Conservation (phyloP, 2,113 vertebrate genomes). For the Ceratotherium simum region DNA sequence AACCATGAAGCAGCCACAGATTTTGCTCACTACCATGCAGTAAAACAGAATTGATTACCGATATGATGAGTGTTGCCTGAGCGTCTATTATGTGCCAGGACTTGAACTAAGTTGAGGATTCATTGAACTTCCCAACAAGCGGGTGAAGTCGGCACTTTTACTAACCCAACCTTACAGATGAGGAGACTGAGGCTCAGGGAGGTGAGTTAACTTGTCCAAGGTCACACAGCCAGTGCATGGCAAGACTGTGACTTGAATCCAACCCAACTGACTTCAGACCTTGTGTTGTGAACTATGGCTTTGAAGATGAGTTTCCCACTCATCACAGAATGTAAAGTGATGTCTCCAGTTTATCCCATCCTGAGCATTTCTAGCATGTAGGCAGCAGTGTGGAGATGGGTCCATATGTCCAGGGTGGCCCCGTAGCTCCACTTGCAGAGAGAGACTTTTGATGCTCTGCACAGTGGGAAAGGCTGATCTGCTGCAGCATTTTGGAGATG, state of each 20-base stretch:
- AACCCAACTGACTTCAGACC: not conserved
- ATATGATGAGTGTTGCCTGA: not conserved
- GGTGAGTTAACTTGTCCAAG: not conserved
- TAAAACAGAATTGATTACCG: not conserved
- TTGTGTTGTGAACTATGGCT: not conserved
- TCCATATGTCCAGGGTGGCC: not conserved
- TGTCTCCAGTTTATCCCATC: too few relatives aligned
- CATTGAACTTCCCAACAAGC: not conserved
- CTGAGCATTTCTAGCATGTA: not conserved
- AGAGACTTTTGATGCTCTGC: not conserved
- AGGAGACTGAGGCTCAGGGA: not conserved
- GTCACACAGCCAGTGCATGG: not conserved
- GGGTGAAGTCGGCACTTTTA: not conserved
- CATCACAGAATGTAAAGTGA: not conserved
- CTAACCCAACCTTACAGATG: not conserved
- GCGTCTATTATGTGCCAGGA: not conserved
- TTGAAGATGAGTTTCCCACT: not conserved
- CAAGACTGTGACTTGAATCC: not conserved
- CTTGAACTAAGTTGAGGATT: not conserved
- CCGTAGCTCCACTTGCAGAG: not conserved
- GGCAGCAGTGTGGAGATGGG: not conserved
- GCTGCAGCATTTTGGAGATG: not conserved
- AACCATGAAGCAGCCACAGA: not conserved
- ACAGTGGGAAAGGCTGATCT: not conserved
- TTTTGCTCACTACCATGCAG: fast-evolving